Base-by-base conservation (phyloP, 2,797 vertebrate species). In the Mycteria americana region DNA sequence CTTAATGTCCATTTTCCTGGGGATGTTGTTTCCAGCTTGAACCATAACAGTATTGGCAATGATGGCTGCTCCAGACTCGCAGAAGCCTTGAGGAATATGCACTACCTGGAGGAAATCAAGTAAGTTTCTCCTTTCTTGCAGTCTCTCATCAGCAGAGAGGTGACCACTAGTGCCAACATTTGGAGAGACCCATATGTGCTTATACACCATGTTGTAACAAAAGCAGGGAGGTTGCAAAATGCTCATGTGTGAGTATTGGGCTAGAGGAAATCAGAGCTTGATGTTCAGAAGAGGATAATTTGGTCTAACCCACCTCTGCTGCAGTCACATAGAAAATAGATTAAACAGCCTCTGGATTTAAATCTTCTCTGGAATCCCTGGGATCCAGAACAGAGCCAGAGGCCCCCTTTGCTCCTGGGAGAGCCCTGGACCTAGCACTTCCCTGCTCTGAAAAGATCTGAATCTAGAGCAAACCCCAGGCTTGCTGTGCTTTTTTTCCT, bases 91-190 rank as follows among this genome's bases (percentile, higher is more conserved):
- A 95, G 97, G 74, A 86, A 93, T 37, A 96, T 98, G 81, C 83
- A 30, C 67, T 92, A 23, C 33, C 30, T 99, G 63, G 97, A 99
- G 93, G 98, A 98, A 89, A 98, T 99, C 30, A 96, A 98, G 98
- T 99, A 96, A 98, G 98, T 98, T n/a, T 75, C 31, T 68, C n/a
- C 27, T 51, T 67, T 59, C 51, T 37, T 90, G 41, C 46, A 28
- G 25, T 39, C 11, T 68, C 18, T 24, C 43, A 31, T 24, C 50
- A 41, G 62, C 64, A 79, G 59, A 60, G 75, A 50, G 51, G 25
- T 60, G 48, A n/a, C 72, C 43, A 7, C 23, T 19, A 45, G 31
- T 33, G 68, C 45, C 37, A 77, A 6, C 2, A 4, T 41, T 30
- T 57, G 68, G n/a, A 50, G 76, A 83, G 28, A 63, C 10, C 24